Percentiles rank a stretch among this genome's conserved stretches.
phyloP scores from a whole-genome alignment of 2,888 invertebrate genomes.

The Hirtodrosophila histrioides region DNA sequence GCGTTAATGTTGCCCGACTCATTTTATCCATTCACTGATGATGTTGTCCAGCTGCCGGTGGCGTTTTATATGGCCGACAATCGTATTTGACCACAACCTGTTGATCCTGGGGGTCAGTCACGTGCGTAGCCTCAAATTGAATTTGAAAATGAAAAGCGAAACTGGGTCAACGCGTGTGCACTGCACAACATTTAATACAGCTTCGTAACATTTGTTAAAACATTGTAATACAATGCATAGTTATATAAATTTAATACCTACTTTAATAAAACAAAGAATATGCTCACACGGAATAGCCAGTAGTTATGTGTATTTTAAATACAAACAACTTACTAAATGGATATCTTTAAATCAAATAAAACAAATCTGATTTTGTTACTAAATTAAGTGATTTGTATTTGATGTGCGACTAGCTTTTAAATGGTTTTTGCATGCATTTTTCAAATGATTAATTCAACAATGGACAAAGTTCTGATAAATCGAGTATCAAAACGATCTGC shows the following conservation, averaged over 20 bases:
- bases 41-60: conserved; percentile 2
- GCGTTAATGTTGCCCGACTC: conserved; percentile 37
- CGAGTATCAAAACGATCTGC: conserved; percentile 23
- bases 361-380: too few species aligned
- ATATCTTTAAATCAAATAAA: too few species aligned
- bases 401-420: too few species aligned
- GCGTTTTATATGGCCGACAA: conserved; percentile 53
- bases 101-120: conserved; percentile 50
- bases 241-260: too few species aligned
- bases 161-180: conserved; percentile 66
- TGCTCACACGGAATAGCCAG: too few species aligned
- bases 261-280: too few species aligned
- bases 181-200: conserved; percentile 26
- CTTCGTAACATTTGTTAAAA: neutral
- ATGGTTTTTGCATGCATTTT: too few species aligned
- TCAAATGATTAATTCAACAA: conserved; percentile 23
- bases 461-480: conserved; percentile 61
- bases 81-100: conserved; percentile 57
- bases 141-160: conserved; percentile 30
- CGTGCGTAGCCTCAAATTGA: conserved; percentile 46
- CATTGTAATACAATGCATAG: too few species aligned
- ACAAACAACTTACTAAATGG: too few species aligned
- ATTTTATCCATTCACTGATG: conserved; percentile 43
- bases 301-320: too few species aligned
- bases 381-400: too few species aligned